Percentiles rank a stretch among this genome's conserved stretches.
Conservation (phyloP, 2,797 vertebrate genomes). For the Eutrigla gurnardus region DNA sequence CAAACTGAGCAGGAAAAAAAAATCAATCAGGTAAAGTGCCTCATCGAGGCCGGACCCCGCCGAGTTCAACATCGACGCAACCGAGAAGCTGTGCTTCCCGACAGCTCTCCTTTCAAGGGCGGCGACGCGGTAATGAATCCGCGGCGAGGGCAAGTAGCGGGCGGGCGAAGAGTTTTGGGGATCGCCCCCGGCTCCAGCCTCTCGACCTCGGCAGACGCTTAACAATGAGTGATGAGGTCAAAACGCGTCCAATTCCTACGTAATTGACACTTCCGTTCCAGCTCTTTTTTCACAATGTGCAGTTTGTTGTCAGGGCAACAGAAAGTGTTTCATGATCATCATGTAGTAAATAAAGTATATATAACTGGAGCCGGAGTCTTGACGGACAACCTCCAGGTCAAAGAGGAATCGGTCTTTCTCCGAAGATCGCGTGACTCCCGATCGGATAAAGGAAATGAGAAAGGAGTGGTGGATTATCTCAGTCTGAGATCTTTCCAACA, state of each 20-base stretch:
- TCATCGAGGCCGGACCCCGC: background rate
- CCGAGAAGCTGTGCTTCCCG: background rate
- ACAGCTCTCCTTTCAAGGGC: conserved; percentile 43
- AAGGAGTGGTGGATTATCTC: conserved; percentile 10
- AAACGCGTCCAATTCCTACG: conserved; percentile 7
- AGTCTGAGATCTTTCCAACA: background rate
- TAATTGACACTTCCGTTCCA: conserved; percentile 16
- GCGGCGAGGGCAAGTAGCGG: background rate
- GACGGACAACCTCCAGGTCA: background rate
- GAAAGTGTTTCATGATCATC: background rate
- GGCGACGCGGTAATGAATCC: conserved; percentile 17
- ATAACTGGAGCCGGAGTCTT: background rate
- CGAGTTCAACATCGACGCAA: background rate
- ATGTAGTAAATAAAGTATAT: background rate
- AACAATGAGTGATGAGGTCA: conserved; percentile 10
- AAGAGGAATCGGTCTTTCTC: background rate
- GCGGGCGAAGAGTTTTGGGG: background rate
- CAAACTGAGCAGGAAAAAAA: conserved; percentile 5
- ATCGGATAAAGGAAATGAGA: conserved; percentile 17
- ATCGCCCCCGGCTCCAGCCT: conserved; percentile 1
- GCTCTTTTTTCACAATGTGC: background rate
- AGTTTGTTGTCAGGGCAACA: conserved; percentile 55
- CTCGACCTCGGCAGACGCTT: conserved; percentile 21
- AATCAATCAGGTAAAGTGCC: conserved; percentile 41
- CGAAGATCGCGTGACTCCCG: background rate